Base-by-base conservation (phyloP, 2,888 invertebrate species). In the Smittia sp. region DNA sequence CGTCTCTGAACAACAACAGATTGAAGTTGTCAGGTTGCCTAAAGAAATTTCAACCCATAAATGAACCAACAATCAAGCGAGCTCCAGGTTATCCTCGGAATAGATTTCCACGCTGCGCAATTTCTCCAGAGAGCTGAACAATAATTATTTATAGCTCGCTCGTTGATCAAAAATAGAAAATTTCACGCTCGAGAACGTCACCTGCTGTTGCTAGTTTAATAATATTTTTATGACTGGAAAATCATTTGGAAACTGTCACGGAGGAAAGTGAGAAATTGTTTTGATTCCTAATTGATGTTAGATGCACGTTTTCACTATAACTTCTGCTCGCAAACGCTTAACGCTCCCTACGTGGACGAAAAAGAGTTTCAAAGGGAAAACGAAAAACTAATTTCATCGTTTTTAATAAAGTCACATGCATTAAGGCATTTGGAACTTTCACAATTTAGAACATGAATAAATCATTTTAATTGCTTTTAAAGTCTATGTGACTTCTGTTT, bases 191-290 rank as follows among this genome's bases (percentile, higher is more conserved):
- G 2, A 46, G 38, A 46, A n/a, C 15, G 15, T 15, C 67, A 67
- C 67, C 67, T 67, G 67, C 67, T 67, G 9, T 15, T 32, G 11
- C 22, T 32, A 32, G 41, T 22, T 67, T 67, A 67, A 67, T 67
- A 20, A 6, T 67, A 24, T 67, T 67, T 67, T 22, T 24, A 22
- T 39, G 22, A 15, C 24, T 39, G 20, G 39, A 67, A 18, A 38
- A 46, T 67, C 15, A 58, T 22, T 46, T 11, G 46, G n/a, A 46
- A 46, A n/a, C 2, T 46, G 32, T 32, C 32, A 32, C 32, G 9
- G 32, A 32, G 9, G 32, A n/a, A n/a, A 32, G 32, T 32, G 32
- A 32, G 9, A 32, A 32, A 32, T 32, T 32, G 32, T 32, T 32
- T 32, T 32, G 32, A 32, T 32, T 32, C 32, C 9, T 32, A 32